Base-by-base conservation (phyloP, 2,797 vertebrate genomes). In the Acanthis flammea region DNA sequence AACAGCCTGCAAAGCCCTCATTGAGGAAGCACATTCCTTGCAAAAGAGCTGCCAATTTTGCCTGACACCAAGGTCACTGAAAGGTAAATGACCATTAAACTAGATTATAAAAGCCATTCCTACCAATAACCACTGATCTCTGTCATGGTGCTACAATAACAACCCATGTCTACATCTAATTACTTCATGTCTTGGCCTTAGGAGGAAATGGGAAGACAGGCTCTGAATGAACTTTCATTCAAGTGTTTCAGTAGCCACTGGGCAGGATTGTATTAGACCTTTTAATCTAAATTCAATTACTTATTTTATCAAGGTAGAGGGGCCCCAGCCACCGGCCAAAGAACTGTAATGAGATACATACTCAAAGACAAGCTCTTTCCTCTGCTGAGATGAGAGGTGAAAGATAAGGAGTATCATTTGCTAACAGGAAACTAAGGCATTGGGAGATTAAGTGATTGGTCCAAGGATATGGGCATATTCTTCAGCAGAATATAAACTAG, bases 81-180 rank as follows among this genome's bases (percentile, higher is more conserved):
- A 96, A 97, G 94, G 94, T 96, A 97, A 96, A 96, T 90, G 94
- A 93, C 92, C 95, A 96, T 75, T 94, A 94, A 96, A 96, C 94
- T 80, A 87, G 86, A 94, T 95, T 97, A 96, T 80, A 72, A 77
- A 86, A 95, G 33, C 91, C 88, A 94, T 88, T 96, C 87, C 78
- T 81, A 91, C 92, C 92, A 94, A 95, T 93, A 96, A 94, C 62
- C 91, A 89, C 92, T 45, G 86, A 94, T 96, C 94, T 94, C 90
- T 92, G 84, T 91, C 91, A 91, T 14, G 39, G 45, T 41, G 31
- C 78, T 95, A 75, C 63, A 94, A 93, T 92, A 95, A 96, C 81
- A 95, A 95, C 91, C 50, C 80, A 92, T 1, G 9, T 92, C 81
- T 78, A 91, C 78, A 80, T 95, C 89, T 73, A 95, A 96, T 95